Base-by-base conservation (phyloP, 2,888 invertebrate species). In the Orthosia gothica region DNA sequence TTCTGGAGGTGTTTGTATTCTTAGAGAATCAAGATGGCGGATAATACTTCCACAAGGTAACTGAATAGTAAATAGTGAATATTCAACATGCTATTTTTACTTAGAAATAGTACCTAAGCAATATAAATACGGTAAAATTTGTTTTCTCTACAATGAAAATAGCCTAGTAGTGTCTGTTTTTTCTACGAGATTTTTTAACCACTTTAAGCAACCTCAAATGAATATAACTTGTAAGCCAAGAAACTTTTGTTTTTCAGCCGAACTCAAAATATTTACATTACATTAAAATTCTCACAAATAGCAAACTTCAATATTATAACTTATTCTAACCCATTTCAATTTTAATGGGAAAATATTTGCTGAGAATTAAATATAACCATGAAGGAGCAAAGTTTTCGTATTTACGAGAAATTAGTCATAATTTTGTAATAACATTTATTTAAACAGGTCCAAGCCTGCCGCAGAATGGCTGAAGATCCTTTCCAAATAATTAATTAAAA, bases 261-360 rank as follows among this genome's bases (percentile, higher is more conserved):
- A 71, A 61, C 63, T 67, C 61, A 66, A 66, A 80, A 76, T 85
- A 74, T 84, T 82, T 62, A 70, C 54, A 55, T 62, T 69, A 54
- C 61, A 57, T 76, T 70, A 58, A 83, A 76, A 74, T 71, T 62
- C 61, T 45, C 47, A 4, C 50, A 65, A 71, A 76, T 82, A 58
- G 20, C 61, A 11, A 69, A 67, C 50, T 75, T 74, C 40, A 76
- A 74, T 84, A 75, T 83, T 83, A 16, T 69, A 80, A 72, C 67
- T 76, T 84, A 75, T 83, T 83, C 18, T 69, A 80, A 72, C 67
- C 72, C 70, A 63, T 79, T 76, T 67, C 52, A 74, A 82, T 79
- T 79, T 73, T 54, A 72, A 68, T 70, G 20, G 18, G 64, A 72
- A 73, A 83, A 83, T 85, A 83, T 83, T 85, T 83, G 18, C 54